Percentiles rank a stretch among this genome's conserved stretches.
phyloP scores from a whole-genome alignment of 2,888 invertebrate genomes.

The Lordiphosa andalusiaca region DNA sequence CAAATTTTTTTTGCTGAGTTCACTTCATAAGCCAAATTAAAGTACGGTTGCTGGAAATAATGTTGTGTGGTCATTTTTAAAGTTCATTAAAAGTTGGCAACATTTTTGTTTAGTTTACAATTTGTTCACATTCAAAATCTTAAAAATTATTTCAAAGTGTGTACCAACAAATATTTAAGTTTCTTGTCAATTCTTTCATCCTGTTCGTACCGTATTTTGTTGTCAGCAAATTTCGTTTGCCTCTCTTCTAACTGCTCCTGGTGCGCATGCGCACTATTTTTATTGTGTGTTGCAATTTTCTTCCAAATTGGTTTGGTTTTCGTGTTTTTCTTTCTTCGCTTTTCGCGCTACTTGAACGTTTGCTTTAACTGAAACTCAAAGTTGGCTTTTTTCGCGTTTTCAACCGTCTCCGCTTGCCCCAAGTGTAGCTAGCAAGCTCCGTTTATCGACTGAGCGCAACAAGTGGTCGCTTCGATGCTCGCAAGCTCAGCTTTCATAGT shows the following conservation, averaged over 20 bases:
- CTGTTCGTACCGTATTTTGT: slow-evolving; percentile 45
- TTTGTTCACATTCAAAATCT: no score
- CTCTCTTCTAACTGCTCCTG: slow-evolving; percentile 55
- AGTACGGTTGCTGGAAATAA: no score
- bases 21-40: slow-evolving; percentile 3
- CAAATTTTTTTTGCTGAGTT: slow-evolving; percentile 13
- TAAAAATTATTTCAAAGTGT: no score
- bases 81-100: no score
- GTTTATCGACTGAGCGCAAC: slow-evolving; percentile 69
- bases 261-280: slow-evolving; percentile 35
- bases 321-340: slow-evolving; percentile 22
- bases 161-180: no score
- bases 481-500: slow-evolving; percentile 55
- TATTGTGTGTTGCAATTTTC: slow-evolving; percentile 65
- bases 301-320: slow-evolving; percentile 53
- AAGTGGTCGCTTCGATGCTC: slow-evolving; percentile 41
- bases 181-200: no score
- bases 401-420: slow-evolving; percentile 53
- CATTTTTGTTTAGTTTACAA: no score
- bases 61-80: no score
- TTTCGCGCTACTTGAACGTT: no score
- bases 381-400: slow-evolving; percentile 19
- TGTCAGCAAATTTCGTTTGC: slow-evolving; percentile 19
- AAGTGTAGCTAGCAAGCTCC: slow-evolving; percentile 74
- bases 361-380: no score